Conservation (phyloP, 2,888 invertebrate species). For the Punctoribates punctum region DNA sequence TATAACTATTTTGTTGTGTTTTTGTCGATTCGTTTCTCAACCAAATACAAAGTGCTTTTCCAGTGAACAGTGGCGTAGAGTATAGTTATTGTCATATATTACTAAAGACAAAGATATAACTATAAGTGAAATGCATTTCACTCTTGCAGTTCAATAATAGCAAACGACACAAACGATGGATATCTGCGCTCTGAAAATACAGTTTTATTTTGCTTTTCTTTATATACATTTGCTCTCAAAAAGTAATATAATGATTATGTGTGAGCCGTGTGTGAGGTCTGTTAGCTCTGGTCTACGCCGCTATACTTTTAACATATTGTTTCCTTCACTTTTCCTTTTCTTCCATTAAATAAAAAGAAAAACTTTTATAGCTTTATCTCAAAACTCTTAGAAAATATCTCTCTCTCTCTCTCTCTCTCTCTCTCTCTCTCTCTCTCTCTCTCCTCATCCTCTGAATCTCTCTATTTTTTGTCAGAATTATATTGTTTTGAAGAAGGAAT, state of each 20-base stretch:
- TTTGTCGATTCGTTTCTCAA: conserved; percentile 1
- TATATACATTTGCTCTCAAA: conserved; percentile 22
- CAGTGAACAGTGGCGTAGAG: conserved; percentile 15
- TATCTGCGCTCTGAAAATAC: conserved; percentile 22
- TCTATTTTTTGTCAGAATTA: background rate
- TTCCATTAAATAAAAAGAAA: conserved; percentile 33
- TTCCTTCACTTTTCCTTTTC: conserved; percentile 23
- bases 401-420: background rate
- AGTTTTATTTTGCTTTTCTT: conserved; percentile 22
- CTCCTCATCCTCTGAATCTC: too few species aligned
- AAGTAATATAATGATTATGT: conserved; percentile 32
- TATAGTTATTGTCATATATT: background rate
- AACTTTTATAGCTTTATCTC: conserved; percentile 32
- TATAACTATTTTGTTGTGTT: conserved; percentile 19
- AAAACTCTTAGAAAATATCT: conserved; percentile 12
- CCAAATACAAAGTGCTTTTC: conserved; percentile 18
- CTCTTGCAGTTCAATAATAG: conserved; percentile 22
- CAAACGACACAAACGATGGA: background rate
- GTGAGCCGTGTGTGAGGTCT: background rate
- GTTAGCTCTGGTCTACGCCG: conserved; percentile 5
- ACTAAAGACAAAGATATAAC: conserved; percentile 25
- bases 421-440: background rate
- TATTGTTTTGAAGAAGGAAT: background rate
- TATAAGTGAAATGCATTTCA: conserved; percentile 7
- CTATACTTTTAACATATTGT: conserved; percentile 28